A percentile compares a stretch with the other conserved stretches of the same genome.
These are phyloP conservation scores for Pelusios castaneus DNA, from an alignment of 2,113 vertebrate species.

Conservation along the genomic window DNA sequence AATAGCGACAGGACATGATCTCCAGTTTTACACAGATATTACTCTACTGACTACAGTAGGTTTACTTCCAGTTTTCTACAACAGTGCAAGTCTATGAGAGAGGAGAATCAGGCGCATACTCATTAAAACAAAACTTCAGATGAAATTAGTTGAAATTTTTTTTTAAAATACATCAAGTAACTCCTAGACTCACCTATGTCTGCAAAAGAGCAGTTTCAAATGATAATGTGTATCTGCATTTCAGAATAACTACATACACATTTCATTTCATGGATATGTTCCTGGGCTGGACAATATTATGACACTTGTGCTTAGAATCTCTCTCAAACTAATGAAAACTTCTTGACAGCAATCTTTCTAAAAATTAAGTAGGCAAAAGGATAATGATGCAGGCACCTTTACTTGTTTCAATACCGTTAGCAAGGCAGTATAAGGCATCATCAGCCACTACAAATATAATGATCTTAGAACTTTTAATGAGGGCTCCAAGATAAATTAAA, in stretches of 20 bases:
- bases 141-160: not conserved
- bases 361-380: slow-evolving; percentile 38
- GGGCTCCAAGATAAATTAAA: slow-evolving; percentile 66
- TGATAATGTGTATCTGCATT: not conserved
- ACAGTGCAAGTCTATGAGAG: not conserved
- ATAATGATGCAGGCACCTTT: slow-evolving; percentile 49
- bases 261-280: not conserved
- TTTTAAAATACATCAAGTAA: not conserved
- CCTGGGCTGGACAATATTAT: not conserved
- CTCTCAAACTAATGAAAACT: slow-evolving; percentile 28
- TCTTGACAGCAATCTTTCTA: slow-evolving; percentile 24
- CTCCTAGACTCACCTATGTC: accelerated
- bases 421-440: slow-evolving; percentile 35
- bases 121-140: not conserved
- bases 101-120: not conserved
- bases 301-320: not conserved
- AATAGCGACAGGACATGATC: accelerated
- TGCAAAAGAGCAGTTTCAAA: accelerated
- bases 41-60: not conserved
- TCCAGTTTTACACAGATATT: accelerated
- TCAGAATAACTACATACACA: not conserved
- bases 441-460: slow-evolving; percentile 59
- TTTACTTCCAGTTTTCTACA: not conserved
- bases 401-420: slow-evolving; percentile 18
- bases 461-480: slow-evolving; percentile 64